phyloP scores from a whole-genome alignment of 2,797 vertebrate genomes.

The Botia almorhae region DNA sequence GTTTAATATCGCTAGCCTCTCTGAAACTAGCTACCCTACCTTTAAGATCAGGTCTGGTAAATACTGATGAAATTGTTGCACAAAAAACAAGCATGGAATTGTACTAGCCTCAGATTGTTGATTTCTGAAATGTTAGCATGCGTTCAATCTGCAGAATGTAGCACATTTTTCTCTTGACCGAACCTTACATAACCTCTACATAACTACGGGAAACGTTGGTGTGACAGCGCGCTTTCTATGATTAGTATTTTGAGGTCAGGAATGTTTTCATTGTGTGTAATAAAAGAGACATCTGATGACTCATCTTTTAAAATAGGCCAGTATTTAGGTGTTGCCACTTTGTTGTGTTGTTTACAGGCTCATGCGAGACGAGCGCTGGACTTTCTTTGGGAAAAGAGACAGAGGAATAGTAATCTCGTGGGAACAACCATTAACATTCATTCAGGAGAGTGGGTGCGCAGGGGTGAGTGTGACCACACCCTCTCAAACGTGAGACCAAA shows the following conservation, averaged over 20 bases:
- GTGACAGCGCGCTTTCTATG: background rate
- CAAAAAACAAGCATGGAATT: background rate
- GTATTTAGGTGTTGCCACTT: constrained; percentile 8
- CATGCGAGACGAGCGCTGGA: constrained; percentile 95
- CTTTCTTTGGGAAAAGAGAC: constrained; percentile 98
- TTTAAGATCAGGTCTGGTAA: background rate
- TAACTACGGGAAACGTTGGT: background rate
- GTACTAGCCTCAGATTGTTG: background rate
- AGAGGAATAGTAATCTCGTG: constrained; percentile 97
- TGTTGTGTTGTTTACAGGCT: constrained; percentile 73
- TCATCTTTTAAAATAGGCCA: constrained; percentile 5
- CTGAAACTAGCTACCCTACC: too few species aligned
- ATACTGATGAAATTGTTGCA: background rate
- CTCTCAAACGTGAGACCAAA: background rate
- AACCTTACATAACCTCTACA: background rate
- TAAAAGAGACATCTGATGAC: background rate
- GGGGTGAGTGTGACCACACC: constrained; percentile 80
- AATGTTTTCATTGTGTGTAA: constrained; percentile 20
- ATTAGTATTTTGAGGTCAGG: constrained; percentile 10
- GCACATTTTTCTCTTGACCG: background rate
- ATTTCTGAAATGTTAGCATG: constrained; percentile 1
- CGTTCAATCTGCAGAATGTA: background rate
- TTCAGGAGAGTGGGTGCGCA: constrained; percentile 97
- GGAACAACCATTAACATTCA: constrained; percentile 99
- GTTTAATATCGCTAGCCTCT: too few species aligned